Percentiles rank a stretch among this genome's conserved stretches.
These are phyloP conservation scores for Sapajus apella DNA, from an alignment of 2,113 vertebrate genomes.

Conservation along the genomic window DNA sequence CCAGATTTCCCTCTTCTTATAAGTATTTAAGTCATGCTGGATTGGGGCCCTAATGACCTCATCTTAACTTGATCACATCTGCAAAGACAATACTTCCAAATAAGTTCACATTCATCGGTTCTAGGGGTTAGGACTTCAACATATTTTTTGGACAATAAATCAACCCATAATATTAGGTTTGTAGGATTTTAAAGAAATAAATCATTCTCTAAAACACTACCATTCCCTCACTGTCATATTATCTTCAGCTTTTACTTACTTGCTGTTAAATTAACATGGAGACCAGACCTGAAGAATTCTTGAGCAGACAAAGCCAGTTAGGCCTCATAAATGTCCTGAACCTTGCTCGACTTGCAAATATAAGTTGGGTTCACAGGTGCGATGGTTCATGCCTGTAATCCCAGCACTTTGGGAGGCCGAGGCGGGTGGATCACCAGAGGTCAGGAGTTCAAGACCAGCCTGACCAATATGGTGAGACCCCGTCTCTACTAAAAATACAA, in stretches of 20 bases:
- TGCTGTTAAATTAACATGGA: not conserved
- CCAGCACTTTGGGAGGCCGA: not conserved
- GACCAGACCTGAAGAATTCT: not conserved
- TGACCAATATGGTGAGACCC: not conserved
- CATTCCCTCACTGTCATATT: not conserved
- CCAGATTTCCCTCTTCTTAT: not conserved
- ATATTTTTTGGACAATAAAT: not conserved
- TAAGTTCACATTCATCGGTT: not conserved
- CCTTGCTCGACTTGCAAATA: not conserved
- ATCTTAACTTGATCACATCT: not conserved
- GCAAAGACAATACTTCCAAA: not conserved
- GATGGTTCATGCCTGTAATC: not conserved
- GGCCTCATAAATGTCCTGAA: not conserved
- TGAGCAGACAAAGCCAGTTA: not conserved
- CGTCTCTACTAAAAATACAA: not conserved
- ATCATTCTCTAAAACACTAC: not conserved
- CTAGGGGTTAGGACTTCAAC: not conserved
- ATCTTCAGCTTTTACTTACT: not conserved
- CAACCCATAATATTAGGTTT: not conserved
- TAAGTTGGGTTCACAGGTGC: not conserved
- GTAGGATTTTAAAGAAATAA: conserved; percentile 23
- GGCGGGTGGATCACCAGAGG: not conserved
- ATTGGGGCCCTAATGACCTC: not conserved
- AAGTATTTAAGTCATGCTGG: not conserved
- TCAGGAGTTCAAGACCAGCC: not conserved